phyloP scores from a whole-genome alignment of 2,888 invertebrate species.

The Caenorhabditis sp. region DNA sequence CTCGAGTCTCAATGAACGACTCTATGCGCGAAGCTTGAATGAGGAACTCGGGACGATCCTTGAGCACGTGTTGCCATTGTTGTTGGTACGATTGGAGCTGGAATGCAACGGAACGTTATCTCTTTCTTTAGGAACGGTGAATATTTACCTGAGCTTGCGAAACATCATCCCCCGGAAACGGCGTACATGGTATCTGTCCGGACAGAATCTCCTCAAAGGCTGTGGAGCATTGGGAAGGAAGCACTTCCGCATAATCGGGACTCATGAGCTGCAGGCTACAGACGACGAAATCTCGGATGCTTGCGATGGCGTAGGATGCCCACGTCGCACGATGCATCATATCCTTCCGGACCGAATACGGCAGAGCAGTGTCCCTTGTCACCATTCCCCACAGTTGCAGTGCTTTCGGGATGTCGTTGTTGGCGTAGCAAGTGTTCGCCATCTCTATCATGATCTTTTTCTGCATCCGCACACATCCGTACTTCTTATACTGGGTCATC shows the following conservation, averaged over 20 bases:
- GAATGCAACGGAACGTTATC: background rate
- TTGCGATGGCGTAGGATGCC: constrained; percentile 56
- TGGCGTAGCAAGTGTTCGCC: constrained; percentile 70
- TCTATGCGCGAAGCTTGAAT: constrained; percentile 54
- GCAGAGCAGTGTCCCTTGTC: constrained; percentile 46
- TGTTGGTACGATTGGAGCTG: constrained; percentile 43
- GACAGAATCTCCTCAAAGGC: constrained; percentile 23
- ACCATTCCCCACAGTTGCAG: constrained; percentile 66
- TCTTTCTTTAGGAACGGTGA: background rate
- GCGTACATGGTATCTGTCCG: constrained; percentile 17
- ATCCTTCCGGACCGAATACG: constrained; percentile 43
- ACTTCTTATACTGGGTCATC: constrained; percentile 72
- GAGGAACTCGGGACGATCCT: constrained; percentile 44
- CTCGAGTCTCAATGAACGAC: constrained; percentile 30
- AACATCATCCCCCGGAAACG: constrained; percentile 47
- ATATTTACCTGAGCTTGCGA: constrained; percentile 18
- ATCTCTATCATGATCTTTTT: constrained; percentile 69
- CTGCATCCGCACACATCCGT: constrained; percentile 70
- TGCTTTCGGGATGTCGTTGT: constrained; percentile 67
- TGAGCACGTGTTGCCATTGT: constrained; percentile 48
- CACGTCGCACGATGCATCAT: constrained; percentile 61
- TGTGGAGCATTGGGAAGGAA: constrained; percentile 23
- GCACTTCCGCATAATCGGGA: constrained; percentile 8
- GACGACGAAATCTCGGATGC: constrained; percentile 51
- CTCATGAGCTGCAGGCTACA: constrained; percentile 57